Base-by-base conservation (phyloP, 1,140 invertebrate genomes). In the Zophobas atratus region DNA sequence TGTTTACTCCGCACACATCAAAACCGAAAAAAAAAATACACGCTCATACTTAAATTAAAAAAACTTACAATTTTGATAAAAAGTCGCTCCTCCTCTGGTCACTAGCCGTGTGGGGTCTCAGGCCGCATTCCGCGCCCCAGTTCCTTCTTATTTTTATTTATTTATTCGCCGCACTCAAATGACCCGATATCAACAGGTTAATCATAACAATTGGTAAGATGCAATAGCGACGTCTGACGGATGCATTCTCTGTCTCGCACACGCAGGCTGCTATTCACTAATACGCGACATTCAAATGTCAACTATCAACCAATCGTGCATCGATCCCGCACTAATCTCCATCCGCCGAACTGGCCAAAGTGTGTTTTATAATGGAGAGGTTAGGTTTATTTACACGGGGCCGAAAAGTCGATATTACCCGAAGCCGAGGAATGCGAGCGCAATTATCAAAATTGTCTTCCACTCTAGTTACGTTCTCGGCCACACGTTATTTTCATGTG, bases 101-200 rank as follows among this genome's bases (percentile, higher is more conserved):
- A 1, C 35, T 60, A 36, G 1, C 34, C 55, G 20, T 33, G 35
- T 6, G 8, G 20, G 55, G 32, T 56, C 34, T 6, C 6, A 36
- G 38, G 8, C n/a, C 56, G n/a, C 56, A 60, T 60, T 67, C 60
- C 60, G 60, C 20, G 39, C 38, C 41, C 8, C 38, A 67, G 43
- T 20, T 32, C 49, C 49, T 43, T 3, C 33, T 67, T 1, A 63
- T 63, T 63, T 67, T 67, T 43, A 67, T 43, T 67, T 67, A 41
- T 67, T 67, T 67, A 67, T 67, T 43, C 39, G 60, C 60, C 38
- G 60, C 60, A 67, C 60, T 67, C 39, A 6, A 67, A 67, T 67
- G 60, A 67, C 38, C 60, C 39, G 71, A 73, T 73, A 73, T 73
- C 71, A 73, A 73, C 71, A 73, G 71, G 71, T 73, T 67, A 73